These are phyloP conservation scores for Salvelinus fontinalis DNA, from an alignment of 2,113 vertebrate species.

Conservation along the genomic window DNA sequence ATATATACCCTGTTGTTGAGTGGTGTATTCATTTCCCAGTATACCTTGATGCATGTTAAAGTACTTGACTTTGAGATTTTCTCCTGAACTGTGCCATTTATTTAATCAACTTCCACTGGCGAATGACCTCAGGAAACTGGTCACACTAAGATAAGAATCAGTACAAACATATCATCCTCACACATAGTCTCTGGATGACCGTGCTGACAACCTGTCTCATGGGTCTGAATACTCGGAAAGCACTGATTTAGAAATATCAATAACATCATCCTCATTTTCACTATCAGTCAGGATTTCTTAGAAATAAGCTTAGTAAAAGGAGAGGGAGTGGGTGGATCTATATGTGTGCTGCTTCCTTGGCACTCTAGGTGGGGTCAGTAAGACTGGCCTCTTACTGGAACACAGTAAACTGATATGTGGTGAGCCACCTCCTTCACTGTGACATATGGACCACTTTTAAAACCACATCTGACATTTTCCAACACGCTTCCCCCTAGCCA, in stretches of 20 bases:
- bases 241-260: not conserved
- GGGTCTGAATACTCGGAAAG: not conserved
- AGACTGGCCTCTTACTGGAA: not conserved
- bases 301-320: not conserved
- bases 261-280: not conserved
- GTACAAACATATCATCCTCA: not conserved
- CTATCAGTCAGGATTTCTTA: not conserved
- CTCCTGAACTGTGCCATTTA: not conserved
- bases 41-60: not conserved
- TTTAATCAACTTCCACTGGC: not conserved
- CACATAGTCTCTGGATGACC: no score
- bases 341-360: not conserved
- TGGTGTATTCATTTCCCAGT: not conserved
- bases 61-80: not conserved
- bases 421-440: not conserved
- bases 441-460: not conserved
- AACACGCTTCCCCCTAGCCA: not conserved
- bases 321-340: not conserved
- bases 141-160: not conserved
- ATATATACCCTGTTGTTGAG: no score
- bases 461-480: not conserved
- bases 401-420: not conserved
- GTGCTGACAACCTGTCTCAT: not conserved
- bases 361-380: not conserved
- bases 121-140: not conserved